Evolutionary conservation across 37 sponge, comb jelly and placozoan species (phyloP).

Genomic region (Spongilla lacustris): DNA sequence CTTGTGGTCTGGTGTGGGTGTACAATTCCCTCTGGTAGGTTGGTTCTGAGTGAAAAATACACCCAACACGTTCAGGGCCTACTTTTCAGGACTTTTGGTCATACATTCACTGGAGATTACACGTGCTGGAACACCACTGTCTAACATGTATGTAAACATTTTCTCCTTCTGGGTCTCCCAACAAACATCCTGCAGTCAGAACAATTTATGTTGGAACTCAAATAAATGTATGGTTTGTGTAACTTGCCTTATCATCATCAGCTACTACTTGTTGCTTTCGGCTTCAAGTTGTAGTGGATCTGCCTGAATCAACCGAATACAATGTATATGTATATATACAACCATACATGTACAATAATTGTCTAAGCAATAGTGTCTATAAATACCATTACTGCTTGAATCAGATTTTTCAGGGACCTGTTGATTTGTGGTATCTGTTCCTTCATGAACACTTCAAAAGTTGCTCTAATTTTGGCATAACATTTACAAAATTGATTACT

Average conservation of each 20-base stretch:
- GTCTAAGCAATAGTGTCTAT: no score
- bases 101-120: background rate
- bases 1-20: background rate
- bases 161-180: conserved; percentile 1
- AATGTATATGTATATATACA: no score
- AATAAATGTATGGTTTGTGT: background rate
- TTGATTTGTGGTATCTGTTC: no score
- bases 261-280: background rate
- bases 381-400: no score
- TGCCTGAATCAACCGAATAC: background rate
- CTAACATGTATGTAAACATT: conserved; percentile 1
- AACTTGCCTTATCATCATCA: background rate
- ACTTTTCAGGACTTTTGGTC: background rate
- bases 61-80: background rate
- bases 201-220: background rate
- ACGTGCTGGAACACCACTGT: background rate
- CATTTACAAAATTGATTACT: no score
- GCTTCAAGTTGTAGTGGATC: background rate
- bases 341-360: no score
- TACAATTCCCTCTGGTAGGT: background rate
- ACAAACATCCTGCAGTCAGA: background rate
- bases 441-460: no score
- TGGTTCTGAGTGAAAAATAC: background rate
- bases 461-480: no score
- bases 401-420: no score